A percentile compares a stretch with the other conserved stretches of the same genome.
Evolutionary conservation across 2,888 invertebrate species (phyloP).

Genomic region (Eupithecia vulgata): DNA sequence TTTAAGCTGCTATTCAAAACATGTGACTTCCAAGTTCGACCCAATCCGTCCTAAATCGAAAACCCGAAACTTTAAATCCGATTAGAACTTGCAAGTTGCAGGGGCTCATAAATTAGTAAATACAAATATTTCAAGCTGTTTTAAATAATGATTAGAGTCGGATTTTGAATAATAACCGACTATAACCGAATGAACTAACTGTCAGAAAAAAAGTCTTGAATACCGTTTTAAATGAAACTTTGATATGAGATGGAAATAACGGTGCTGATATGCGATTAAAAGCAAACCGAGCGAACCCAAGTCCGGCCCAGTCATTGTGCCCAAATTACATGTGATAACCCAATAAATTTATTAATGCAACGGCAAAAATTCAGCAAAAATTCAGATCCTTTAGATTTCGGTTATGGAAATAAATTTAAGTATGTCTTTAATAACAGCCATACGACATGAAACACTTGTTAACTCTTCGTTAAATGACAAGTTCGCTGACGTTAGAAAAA

Average conservation of each 20-base stretch:
- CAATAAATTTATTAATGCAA: conserved; percentile 46
- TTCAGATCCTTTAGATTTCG: conserved; percentile 14
- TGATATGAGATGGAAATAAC: conserved; percentile 50
- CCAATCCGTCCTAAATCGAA: conserved; percentile 32
- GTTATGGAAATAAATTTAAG: not conserved
- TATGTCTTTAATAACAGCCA: not conserved
- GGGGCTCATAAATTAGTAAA: not conserved
- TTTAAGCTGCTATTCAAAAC: conserved; percentile 6
- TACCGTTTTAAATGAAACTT: conserved; percentile 9
- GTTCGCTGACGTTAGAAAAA: not conserved
- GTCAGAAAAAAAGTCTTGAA: conserved; percentile 2
- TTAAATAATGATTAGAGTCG: not conserved
- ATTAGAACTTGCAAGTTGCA: conserved; percentile 57
- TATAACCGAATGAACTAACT: not conserved
- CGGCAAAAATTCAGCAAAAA: too few relatives aligned
- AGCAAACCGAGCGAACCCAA: conserved; percentile 58
- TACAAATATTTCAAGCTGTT: not conserved
- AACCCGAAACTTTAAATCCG: conserved; percentile 60
- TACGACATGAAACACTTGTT: not conserved
- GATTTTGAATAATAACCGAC: not conserved
- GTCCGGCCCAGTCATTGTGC: conserved; percentile 42
- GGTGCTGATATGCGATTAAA: conserved; percentile 60
- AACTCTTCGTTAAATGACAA: not conserved
- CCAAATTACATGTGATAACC: conserved; percentile 43
- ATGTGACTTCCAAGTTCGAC: conserved; percentile 16